phyloP scores from a whole-genome alignment of 2,888 invertebrate genomes.

The Iphiclides podalirius region DNA sequence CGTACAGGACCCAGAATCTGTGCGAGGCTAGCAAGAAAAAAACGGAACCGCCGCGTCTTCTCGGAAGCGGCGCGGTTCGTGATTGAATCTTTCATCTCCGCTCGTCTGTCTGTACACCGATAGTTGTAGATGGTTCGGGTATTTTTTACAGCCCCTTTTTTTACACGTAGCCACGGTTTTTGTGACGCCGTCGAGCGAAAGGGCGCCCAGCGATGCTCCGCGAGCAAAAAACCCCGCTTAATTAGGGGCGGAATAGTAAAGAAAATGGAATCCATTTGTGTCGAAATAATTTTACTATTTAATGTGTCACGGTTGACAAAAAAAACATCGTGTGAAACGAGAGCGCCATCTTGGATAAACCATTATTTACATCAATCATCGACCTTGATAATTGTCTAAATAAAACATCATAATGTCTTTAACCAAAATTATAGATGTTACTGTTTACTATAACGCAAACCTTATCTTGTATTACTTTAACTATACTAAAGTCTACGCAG shows the following conservation, averaged over 20 bases:
- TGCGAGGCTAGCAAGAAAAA: constrained; percentile 41
- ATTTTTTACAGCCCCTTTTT: constrained; percentile 43
- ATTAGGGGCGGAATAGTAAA: not conserved
- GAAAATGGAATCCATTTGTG: no score
- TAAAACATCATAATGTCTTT: no score
- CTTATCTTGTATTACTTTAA: no score
- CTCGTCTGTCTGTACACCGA: constrained; percentile 44
- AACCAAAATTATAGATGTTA: no score
- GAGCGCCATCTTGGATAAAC: no score
- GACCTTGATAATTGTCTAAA: no score
- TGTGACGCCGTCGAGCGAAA: constrained; percentile 34
- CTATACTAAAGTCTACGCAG: no score
- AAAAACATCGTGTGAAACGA: no score
- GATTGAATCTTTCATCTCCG: constrained; percentile 71
- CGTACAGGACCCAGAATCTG: constrained; percentile 49
- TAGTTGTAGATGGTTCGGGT: constrained; percentile 44
- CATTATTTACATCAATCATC: no score
- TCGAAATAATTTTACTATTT: no score
- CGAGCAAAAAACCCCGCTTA: not conserved
- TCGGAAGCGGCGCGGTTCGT: constrained; percentile 60
- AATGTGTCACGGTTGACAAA: no score
- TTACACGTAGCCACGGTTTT: constrained; percentile 52
- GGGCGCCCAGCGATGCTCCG: constrained; percentile 11
- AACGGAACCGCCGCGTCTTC: constrained; percentile 44
- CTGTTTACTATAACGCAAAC: no score